Percentiles rank a stretch among this genome's conserved stretches.
phyloP scores from a whole-genome alignment of 2,888 invertebrate genomes.

The Argyresthia goedartella region DNA sequence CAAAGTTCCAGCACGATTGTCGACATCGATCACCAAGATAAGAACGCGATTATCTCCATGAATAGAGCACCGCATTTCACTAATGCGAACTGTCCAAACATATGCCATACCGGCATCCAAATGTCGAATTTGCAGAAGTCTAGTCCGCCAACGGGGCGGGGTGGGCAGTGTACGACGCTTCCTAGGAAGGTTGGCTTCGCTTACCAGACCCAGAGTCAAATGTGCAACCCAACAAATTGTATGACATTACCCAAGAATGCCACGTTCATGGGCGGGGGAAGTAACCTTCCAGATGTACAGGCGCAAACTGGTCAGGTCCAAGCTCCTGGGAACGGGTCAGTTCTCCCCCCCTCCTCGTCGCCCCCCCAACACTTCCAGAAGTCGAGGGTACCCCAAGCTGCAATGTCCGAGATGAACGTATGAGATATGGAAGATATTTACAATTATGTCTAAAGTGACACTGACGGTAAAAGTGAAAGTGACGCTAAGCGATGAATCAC shows the following conservation, averaged over 20 bases:
- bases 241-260: slow-evolving; percentile 75
- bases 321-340: slow-evolving; percentile 51
- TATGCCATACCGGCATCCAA: slow-evolving; percentile 73
- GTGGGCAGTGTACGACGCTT: slow-evolving; percentile 53
- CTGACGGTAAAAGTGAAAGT: slow-evolving; percentile 4
- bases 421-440: slow-evolving; percentile 77
- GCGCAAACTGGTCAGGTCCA: slow-evolving; percentile 58
- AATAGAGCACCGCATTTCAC: slow-evolving; percentile 62
- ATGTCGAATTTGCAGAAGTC: slow-evolving; percentile 61
- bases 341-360: slow-evolving; percentile 49
- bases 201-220: slow-evolving; percentile 53
- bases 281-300: slow-evolving; percentile 62
- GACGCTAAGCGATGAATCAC: slow-evolving; percentile 3
- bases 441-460: slow-evolving; percentile 66
- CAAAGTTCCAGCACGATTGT: slow-evolving; percentile 88
- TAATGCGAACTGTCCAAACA: slow-evolving; percentile 62
- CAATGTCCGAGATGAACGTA: slow-evolving; percentile 92
- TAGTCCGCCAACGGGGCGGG: slow-evolving; percentile 54
- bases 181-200: slow-evolving; percentile 63
- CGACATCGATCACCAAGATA: slow-evolving; percentile 84
- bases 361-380: slow-evolving; percentile 60
- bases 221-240: slow-evolving; percentile 60
- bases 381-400: slow-evolving; percentile 80
- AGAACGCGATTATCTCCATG: slow-evolving; percentile 65
- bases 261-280: slow-evolving; percentile 53